phyloP scores from a whole-genome alignment of 1,140 invertebrate species.

The Diachasma alloeum region DNA sequence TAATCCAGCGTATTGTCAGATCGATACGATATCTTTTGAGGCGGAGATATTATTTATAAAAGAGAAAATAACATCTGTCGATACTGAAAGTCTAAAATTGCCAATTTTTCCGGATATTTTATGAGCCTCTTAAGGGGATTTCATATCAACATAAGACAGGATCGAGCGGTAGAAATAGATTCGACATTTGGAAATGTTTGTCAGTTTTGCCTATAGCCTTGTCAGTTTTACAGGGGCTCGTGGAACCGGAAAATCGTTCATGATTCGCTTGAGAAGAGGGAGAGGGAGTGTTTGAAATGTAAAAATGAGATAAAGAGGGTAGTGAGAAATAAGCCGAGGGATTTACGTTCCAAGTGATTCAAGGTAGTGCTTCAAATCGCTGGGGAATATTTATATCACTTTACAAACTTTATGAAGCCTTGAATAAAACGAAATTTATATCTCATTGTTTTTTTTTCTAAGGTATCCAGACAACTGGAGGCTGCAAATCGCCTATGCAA shows the following conservation, averaged over 20 bases:
- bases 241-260: background rate
- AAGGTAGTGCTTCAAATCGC: background rate
- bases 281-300: background rate
- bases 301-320: background rate
- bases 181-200: background rate
- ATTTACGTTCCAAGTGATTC: background rate
- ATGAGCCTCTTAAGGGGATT: background rate
- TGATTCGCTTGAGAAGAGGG: background rate
- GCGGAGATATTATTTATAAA: background rate
- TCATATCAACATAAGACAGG: background rate
- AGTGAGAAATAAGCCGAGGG: background rate
- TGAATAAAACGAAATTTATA: background rate
- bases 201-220: background rate
- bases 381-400: background rate
- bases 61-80: background rate
- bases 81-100: background rate
- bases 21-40: background rate
- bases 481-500: slow-evolving; percentile 79
- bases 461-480: slow-evolving; percentile 85
- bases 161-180: background rate
- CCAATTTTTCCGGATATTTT: background rate
- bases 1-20: background rate
- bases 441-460: slow-evolving; percentile 28
- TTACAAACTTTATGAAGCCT: background rate
- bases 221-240: background rate